A percentile compares a stretch with the other conserved stretches of the same genome.
Evolutionary conservation across 2,888 invertebrate genomes (phyloP).

Genomic region (Hemicrepidius hirtus): DNA sequence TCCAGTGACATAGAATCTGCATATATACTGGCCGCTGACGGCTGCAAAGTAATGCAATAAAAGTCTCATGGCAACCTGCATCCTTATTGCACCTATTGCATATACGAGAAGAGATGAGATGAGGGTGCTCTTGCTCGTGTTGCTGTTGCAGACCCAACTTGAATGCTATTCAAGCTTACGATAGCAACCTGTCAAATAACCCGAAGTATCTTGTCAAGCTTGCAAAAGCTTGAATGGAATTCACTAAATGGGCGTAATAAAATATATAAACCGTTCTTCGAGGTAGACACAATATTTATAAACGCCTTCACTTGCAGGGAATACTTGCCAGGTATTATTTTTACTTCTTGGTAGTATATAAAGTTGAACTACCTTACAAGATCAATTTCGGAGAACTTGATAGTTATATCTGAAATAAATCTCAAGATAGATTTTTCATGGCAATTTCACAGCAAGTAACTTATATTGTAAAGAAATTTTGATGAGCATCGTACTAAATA

Average conservation of each 20-base stretch:
- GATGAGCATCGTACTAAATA: no score
- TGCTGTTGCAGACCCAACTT: slow-evolving; percentile 9
- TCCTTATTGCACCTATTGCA: slow-evolving; percentile 40
- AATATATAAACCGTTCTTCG: slow-evolving; percentile 16
- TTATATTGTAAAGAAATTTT: no score
- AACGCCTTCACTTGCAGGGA: slow-evolving; percentile 6
- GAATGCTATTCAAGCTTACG: slow-evolving; percentile 33
- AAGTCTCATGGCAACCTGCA: slow-evolving; percentile 28
- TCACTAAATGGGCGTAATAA: slow-evolving; percentile 30
- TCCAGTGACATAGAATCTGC: slow-evolving; percentile 42
- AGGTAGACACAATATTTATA: slow-evolving; percentile 28
- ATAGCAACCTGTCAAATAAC: slow-evolving; percentile 38
- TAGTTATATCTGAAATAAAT: no score
- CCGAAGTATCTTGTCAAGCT: slow-evolving; percentile 21
- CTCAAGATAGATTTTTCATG: no score
- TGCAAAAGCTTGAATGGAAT: slow-evolving; percentile 5
- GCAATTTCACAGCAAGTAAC: no score
- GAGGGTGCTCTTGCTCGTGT: slow-evolving; percentile 13
- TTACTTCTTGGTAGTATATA: not conserved
- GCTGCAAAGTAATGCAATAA: slow-evolving; percentile 43
- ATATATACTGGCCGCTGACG: slow-evolving; percentile 43
- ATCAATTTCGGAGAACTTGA: not conserved
- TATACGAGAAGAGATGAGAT: not conserved
- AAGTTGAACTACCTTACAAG: not conserved
- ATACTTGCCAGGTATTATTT: not conserved